These are phyloP conservation scores for Irena cyanogastra DNA, from an alignment of 2,113 vertebrate species.

Conservation along the genomic window DNA sequence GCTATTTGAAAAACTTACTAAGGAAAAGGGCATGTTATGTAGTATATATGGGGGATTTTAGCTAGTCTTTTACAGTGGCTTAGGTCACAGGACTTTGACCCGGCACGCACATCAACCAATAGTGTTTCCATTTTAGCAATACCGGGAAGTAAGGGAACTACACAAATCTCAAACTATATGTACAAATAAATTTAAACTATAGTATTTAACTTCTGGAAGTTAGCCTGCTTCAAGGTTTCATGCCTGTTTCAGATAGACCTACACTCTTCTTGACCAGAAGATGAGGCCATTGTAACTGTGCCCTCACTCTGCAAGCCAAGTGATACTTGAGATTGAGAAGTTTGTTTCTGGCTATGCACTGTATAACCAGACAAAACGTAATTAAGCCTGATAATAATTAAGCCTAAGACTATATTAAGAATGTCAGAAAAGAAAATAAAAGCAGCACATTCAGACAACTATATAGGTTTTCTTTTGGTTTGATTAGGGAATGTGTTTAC, in stretches of 20 bases:
- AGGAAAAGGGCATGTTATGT: background rate
- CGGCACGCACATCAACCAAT: background rate
- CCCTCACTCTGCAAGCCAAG: background rate
- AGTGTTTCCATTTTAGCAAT: background rate
- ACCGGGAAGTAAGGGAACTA: background rate
- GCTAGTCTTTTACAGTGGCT: background rate
- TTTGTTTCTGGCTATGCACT: background rate
- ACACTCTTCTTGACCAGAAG: background rate
- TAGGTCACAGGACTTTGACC: background rate
- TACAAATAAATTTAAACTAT: background rate
- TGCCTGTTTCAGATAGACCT: fast-evolving
- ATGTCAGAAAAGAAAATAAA: background rate
- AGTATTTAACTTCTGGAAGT: background rate
- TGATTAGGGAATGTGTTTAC: no score
- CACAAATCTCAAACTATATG: background rate
- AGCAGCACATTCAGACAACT: background rate
- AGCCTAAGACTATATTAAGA: no score
- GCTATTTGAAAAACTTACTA: background rate
- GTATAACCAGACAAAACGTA: background rate
- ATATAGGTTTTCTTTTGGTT: background rate
- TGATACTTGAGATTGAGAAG: background rate
- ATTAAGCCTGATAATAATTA: background rate
- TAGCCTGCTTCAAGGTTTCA: background rate
- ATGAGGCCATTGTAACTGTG: background rate
- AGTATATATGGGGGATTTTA: background rate